Conservation (phyloP, 2,113 vertebrate genomes). For the Coreoperca whiteheadi region DNA sequence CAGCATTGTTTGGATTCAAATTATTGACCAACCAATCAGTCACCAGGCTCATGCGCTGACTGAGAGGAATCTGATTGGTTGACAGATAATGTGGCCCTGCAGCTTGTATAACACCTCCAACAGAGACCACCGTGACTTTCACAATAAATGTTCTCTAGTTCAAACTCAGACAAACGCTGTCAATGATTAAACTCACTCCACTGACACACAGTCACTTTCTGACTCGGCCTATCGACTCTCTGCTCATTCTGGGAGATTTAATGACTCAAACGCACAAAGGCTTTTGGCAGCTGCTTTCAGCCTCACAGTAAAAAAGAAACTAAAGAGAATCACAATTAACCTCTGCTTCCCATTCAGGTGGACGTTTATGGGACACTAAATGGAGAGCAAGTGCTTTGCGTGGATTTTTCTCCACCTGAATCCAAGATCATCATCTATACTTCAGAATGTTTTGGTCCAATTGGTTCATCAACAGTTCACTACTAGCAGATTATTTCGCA, state of each 20-base stretch:
- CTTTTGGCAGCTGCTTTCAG: conserved; percentile 32
- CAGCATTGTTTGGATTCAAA: conserved; percentile 47
- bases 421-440: not conserved
- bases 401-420: not conserved
- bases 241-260: conserved; percentile 26
- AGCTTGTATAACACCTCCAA: not conserved
- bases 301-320: conserved; percentile 23
- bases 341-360: conserved; percentile 9
- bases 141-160: conserved; percentile 36
- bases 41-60: not conserved
- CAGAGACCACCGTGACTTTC: conserved; percentile 44
- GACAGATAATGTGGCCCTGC: not conserved
- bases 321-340: conserved; percentile 14
- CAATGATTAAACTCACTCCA: conserved; percentile 36
- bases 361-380: conserved; percentile 20
- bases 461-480: not conserved
- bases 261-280: conserved; percentile 50
- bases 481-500: not conserved
- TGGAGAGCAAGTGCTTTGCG: not conserved
- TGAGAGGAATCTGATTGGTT: conserved; percentile 36
- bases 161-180: not conserved
- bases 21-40: conserved; percentile 24
- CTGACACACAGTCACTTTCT: conserved; percentile 11
- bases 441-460: not conserved
- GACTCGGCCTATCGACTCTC: conserved; percentile 8